Evolutionary conservation across 2,113 vertebrate genomes (phyloP), one percentile per base, ranked within the genome.

Genomic region (Hydrolagus affinis): DNA sequence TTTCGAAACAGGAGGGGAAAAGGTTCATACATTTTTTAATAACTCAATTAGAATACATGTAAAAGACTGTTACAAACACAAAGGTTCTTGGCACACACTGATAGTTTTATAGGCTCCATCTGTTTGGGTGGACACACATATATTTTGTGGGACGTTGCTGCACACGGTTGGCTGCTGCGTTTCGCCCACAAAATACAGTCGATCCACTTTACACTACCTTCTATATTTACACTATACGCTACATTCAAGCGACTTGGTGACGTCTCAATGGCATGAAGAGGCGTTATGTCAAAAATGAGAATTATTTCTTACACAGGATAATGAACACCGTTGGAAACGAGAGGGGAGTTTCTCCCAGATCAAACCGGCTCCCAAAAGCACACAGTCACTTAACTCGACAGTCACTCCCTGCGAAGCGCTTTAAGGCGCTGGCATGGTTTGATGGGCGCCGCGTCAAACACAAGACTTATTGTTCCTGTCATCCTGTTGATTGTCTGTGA

Each of bases 101-200:
- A 44, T 6, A 3, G 44, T 44, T 44, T 44, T 44, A 44, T 44
- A 44, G 44, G 44, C 6, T 44, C 44, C 44, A 44, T 44, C 44
- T 44, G 44, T 44, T 44, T 6, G 6, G 44, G 70, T 8, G 91
- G 88, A 92, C 91, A 85, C 85, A 92, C 91, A 85, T 85, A 32
- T 88, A 87, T 85, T 86, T n/a, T 87, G 88, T 88, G 44, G 86
- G 85, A 76, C 86, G 19, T 0, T 86, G 88, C 32, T 88, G 87
- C n/a, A 90, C 90, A 11, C 85, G 88, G 32, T 91, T 90, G 32
- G 90, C 76, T 64, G 86, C 86, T 87, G 88, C 6, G 83, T 56
- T 44, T 44, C 44, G 6, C 6, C 44, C 44, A 44, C 44, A 44
- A 44, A 44, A 44, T 44, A 44, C 30, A 89, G n/a, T 2, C 88